Evolutionary conservation across 1,140 invertebrate species (phyloP).

Genomic region (Hirudo medicinalis): DNA sequence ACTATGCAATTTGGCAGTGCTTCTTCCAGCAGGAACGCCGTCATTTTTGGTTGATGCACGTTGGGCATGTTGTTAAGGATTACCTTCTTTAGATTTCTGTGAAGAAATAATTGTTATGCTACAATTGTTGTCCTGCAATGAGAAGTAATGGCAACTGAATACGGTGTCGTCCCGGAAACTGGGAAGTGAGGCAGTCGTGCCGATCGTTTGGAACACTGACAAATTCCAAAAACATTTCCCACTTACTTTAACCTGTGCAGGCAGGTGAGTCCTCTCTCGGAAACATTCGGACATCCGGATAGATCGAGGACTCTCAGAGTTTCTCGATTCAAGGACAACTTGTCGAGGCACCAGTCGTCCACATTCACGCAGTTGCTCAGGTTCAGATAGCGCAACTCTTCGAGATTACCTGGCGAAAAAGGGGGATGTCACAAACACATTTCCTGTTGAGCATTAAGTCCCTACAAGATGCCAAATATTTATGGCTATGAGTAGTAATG

Average conservation of each 20-base stretch:
- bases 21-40: constrained; percentile 38
- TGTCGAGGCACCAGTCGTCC: constrained; percentile 59
- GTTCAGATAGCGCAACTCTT: constrained; percentile 51
- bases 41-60: constrained; percentile 32
- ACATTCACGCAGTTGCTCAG: constrained; percentile 51
- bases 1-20: constrained; percentile 34
- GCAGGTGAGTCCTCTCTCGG: constrained; percentile 51
- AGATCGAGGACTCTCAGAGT: constrained; percentile 59
- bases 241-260: constrained; percentile 49
- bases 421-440: too few species aligned
- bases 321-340: constrained; percentile 39
- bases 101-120: constrained; percentile 15
- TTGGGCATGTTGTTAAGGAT: constrained; percentile 34
- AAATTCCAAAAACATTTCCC: too few species aligned
- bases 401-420: constrained; percentile 40
- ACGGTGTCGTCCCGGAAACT: too few species aligned
- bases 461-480: too few species aligned
- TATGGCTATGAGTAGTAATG: too few species aligned
- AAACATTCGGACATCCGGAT: constrained; percentile 52
- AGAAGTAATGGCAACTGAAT: not conserved
- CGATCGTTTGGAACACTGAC: too few species aligned
- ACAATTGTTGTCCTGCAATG: not conserved
- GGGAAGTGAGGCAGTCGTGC: too few species aligned
- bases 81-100: constrained; percentile 36
- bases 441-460: too few species aligned